Evolutionary conservation across 2,113 vertebrate genomes (phyloP).

Genomic region (Dicentrarchus labrax): DNA sequence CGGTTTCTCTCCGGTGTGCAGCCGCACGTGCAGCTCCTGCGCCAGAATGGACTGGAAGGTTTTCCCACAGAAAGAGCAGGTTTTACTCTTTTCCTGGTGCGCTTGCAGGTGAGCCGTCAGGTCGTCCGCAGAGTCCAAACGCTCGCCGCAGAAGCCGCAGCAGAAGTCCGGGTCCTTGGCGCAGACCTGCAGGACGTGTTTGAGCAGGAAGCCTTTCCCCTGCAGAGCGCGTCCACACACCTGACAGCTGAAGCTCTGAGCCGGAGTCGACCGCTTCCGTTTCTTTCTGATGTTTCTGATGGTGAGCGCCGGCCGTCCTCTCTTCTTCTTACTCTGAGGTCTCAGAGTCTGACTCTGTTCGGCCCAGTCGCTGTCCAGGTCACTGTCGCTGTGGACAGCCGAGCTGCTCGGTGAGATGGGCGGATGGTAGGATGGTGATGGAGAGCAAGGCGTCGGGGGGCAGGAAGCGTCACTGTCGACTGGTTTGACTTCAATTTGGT

Average conservation of each 20-base stretch:
- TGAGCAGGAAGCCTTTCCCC: conserved; percentile 69
- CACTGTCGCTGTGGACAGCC: neutral
- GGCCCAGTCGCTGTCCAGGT: conserved; percentile 30
- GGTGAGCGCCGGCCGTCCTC: neutral
- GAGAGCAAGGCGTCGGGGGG: neutral
- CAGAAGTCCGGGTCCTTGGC: conserved; percentile 14
- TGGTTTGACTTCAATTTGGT: neutral
- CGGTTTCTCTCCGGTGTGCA: conserved; percentile 73
- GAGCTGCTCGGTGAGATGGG: conserved; percentile 21
- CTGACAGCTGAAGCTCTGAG: conserved; percentile 32
- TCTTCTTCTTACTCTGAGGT: conserved; percentile 11
- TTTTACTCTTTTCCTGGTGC: conserved; percentile 59
- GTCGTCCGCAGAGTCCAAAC: neutral
- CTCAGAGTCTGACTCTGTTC: neutral
- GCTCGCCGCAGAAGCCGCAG: conserved; percentile 64
- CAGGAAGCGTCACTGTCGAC: neutral
- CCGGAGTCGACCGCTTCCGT: neutral
- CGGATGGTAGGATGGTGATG: neutral
- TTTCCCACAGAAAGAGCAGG: conserved; percentile 65
- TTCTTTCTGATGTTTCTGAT: neutral
- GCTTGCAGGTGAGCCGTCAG: conserved; percentile 55
- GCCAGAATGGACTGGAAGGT: conserved; percentile 67
- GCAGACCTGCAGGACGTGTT: conserved; percentile 62
- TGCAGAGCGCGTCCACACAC: conserved; percentile 57
- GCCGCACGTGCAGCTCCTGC: conserved; percentile 62